Conservation (phyloP, 2,113 vertebrate genomes). For the Zootoca vivipara region DNA sequence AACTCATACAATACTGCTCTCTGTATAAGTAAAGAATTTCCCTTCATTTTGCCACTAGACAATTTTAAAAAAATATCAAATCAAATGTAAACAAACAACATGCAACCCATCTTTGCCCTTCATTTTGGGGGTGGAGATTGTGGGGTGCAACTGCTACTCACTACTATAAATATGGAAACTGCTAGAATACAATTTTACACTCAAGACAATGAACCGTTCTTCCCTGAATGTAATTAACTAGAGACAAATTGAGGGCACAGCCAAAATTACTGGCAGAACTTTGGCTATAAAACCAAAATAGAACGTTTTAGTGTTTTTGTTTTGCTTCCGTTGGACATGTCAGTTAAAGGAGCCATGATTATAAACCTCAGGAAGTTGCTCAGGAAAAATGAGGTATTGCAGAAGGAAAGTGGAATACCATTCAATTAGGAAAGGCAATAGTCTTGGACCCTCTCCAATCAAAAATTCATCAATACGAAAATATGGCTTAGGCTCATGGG, state of each 20-base stretch:
- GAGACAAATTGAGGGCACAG: background rate
- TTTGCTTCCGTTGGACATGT: background rate
- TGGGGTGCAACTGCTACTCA: background rate
- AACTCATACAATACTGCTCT: slow-evolving; percentile 87
- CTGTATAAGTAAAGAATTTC: slow-evolving; percentile 82
- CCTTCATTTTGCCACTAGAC: slow-evolving; percentile 81
- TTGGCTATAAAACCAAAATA: slow-evolving; percentile 4
- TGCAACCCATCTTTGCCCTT: slow-evolving; percentile 44
- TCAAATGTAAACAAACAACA: slow-evolving; percentile 84
- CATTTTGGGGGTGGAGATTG: slow-evolving; percentile 34
- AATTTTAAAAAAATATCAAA: slow-evolving; percentile 79
- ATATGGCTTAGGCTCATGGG: slow-evolving; percentile 19
- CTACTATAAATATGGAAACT: background rate
- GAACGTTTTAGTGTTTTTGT: background rate
- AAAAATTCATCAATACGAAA: slow-evolving; percentile 20
- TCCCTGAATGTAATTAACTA: slow-evolving; percentile 3
- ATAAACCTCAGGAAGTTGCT: background rate
- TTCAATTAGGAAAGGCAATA: background rate
- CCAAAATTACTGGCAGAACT: background rate
- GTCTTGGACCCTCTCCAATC: background rate
- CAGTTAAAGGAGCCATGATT: background rate
- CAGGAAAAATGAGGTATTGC: slow-evolving; percentile 12
- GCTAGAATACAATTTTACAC: background rate
- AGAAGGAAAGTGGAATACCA: background rate
- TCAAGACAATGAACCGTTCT: background rate